These are phyloP conservation scores for Phorcus lineatus DNA, from an alignment of 2,888 invertebrate genomes.

Conservation along the genomic window DNA sequence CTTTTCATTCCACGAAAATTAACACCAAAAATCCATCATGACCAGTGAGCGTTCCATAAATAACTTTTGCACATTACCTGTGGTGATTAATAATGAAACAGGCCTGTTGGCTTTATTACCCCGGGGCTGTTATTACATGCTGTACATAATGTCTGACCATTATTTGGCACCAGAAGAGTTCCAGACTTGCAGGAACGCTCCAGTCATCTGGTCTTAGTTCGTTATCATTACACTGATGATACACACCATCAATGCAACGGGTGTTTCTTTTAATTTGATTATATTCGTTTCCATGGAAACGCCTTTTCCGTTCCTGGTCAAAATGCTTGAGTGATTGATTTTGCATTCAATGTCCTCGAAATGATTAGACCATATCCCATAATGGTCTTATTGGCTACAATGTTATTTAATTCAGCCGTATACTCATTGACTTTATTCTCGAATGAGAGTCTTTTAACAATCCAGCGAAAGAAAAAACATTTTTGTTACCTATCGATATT, in stretches of 20 bases:
- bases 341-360: background rate
- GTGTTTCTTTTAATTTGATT: conserved; percentile 10
- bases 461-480: too few relatives aligned
- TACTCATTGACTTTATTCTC: too few relatives aligned
- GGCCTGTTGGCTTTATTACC: background rate
- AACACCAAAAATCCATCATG: too few relatives aligned
- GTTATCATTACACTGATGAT: background rate
- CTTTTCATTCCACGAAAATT: too few relatives aligned
- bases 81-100: background rate
- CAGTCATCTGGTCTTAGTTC: background rate
- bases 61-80: background rate
- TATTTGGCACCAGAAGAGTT: background rate
- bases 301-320: background rate
- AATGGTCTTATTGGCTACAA: too few relatives aligned
- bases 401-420: too few relatives aligned
- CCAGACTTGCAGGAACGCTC: background rate
- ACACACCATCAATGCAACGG: background rate
- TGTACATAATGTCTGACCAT: background rate
- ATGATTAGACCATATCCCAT: background rate
- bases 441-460: too few relatives aligned
- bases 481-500: too few relatives aligned
- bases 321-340: conserved; percentile 10
- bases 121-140: background rate
- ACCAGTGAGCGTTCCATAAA: background rate
- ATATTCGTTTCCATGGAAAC: background rate